Evolutionary conservation across 2,113 vertebrate species (phyloP).

Genomic region (Marmota flaviventris): DNA sequence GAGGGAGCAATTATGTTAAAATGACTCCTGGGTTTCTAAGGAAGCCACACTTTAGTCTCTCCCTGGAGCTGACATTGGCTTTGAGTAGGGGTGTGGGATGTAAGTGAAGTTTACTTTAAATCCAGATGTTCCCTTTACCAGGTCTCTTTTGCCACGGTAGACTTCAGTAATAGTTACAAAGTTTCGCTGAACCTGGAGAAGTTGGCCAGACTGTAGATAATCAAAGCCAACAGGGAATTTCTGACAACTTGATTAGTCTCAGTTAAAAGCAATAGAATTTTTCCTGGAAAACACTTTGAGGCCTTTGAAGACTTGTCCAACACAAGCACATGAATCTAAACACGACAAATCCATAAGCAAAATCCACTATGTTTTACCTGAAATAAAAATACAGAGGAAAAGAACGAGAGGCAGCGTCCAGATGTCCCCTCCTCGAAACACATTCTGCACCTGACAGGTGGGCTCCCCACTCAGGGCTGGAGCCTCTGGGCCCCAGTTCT

Average conservation of each 20-base stretch:
- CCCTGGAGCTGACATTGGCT: not conserved
- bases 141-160: not conserved
- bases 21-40: constrained; percentile 51
- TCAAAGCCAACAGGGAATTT: not conserved
- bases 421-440: not conserved
- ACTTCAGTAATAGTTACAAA: not conserved
- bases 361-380: not conserved
- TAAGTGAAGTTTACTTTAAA: constrained; percentile 49
- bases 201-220: not conserved
- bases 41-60: constrained; percentile 44
- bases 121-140: not conserved
- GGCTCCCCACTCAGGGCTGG: not conserved
- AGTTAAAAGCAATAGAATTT: not conserved
- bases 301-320: not conserved
- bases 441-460: not conserved
- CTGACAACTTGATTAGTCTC: not conserved
- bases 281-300: not conserved
- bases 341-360: not conserved
- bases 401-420: not conserved
- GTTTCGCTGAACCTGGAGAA: not conserved
- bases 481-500: not conserved
- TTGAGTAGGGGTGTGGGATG: not conserved
- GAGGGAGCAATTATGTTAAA: constrained; percentile 71
- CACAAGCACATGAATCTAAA: not conserved
- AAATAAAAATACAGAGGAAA: not conserved